Evolutionary conservation across 2,888 invertebrate species (phyloP).

Genomic region (Idaea dimidiata): DNA sequence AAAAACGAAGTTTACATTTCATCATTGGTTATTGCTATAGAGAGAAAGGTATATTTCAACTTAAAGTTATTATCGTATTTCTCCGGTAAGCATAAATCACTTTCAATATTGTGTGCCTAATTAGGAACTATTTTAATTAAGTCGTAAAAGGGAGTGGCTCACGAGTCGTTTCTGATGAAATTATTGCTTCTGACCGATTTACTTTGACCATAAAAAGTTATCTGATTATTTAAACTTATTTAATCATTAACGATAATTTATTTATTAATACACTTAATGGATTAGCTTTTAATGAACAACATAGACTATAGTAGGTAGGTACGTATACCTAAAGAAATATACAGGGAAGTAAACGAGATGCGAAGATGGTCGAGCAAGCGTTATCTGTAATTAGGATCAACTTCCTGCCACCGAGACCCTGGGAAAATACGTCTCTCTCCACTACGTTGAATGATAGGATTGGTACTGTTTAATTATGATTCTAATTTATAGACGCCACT

Average conservation of each 20-base stretch:
- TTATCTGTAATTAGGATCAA: constrained; percentile 77
- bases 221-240: not conserved
- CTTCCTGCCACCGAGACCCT: constrained; percentile 47
- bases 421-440: constrained; percentile 37
- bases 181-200: not conserved
- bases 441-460: not conserved
- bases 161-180: constrained; percentile 2
- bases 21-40: not conserved
- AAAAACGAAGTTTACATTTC: not conserved
- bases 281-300: not conserved
- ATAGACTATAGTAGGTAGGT: constrained; percentile 17
- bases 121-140: not conserved
- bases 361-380: constrained; percentile 45
- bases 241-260: not conserved
- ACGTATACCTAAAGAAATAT: constrained; percentile 27
- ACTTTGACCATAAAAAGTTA: not conserved
- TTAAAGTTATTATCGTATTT: not conserved
- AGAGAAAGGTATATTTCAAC: not conserved
- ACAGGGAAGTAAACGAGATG: constrained; percentile 56
- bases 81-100: not conserved
- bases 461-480: not conserved
- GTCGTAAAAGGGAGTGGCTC: not conserved
- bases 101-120: not conserved
- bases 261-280: not conserved
- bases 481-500: not conserved